These are phyloP conservation scores for Leptinotarsa defecta DNA, from an alignment of 1,140 invertebrate genomes.

Conservation along the genomic window DNA sequence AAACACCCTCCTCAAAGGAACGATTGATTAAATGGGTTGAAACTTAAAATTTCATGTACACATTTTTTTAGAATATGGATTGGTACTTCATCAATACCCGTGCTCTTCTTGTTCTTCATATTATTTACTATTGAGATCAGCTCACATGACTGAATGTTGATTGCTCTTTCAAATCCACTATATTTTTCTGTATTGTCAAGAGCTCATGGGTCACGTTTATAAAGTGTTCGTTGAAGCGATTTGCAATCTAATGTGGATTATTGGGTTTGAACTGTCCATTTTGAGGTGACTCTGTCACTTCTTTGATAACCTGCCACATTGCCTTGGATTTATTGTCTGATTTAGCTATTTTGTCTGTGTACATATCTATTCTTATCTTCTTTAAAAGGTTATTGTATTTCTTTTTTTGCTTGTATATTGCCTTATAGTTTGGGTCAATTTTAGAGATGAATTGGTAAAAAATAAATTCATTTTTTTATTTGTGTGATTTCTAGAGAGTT, in stretches of 20 bases:
- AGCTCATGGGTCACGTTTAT: background rate
- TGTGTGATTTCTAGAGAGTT: background rate
- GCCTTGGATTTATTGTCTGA: background rate
- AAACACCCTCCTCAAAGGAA: no score
- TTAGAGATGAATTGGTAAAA: background rate
- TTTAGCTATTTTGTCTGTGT: background rate
- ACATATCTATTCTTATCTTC: background rate
- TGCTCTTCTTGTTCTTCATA: no score
- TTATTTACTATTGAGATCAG: no score
- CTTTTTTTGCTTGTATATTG: background rate
- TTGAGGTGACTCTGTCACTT: background rate
- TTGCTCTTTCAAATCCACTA: background rate
- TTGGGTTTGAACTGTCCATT: background rate
- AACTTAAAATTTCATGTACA: no score
- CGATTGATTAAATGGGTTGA: no score
- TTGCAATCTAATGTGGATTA: background rate
- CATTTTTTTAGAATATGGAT: no score
- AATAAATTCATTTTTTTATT: background rate
- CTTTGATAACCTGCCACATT: background rate
- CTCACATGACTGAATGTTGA: no score
- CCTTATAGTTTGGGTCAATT: background rate
- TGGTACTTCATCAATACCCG: no score
- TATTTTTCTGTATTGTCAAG: constrained; percentile 12
- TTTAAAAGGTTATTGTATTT: background rate
- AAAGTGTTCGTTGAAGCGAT: background rate